Conservation (phyloP, 2,888 invertebrate species). For the Dastarcus helophoroides region DNA sequence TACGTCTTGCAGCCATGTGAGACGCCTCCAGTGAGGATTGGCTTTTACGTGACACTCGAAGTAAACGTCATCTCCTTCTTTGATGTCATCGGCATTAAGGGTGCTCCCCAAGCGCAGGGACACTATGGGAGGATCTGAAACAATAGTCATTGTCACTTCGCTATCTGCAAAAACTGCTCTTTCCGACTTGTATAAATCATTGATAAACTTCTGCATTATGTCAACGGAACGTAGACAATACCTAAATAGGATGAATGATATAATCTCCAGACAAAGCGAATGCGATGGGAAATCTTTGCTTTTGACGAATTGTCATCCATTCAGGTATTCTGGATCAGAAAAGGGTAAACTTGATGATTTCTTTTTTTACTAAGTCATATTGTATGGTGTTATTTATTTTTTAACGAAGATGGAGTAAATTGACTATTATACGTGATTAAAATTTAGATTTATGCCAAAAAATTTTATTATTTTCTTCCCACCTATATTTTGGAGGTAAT, state of each 20-base stretch:
- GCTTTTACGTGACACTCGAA: conserved; percentile 87
- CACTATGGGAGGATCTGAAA: conserved; percentile 76
- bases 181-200: conserved; percentile 28
- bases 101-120: conserved; percentile 72
- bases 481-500: too few relatives aligned
- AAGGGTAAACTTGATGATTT: too few relatives aligned
- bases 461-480: too few relatives aligned
- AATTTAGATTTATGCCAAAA: too few relatives aligned
- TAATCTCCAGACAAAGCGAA: too few relatives aligned
- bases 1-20: conserved; percentile 81
- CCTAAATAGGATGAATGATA: conserved; percentile 1
- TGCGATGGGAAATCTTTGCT: too few relatives aligned
- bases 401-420: too few relatives aligned
- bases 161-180: conserved; percentile 21
- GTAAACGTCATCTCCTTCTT: conserved; percentile 86
- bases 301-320: too few relatives aligned
- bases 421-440: too few relatives aligned
- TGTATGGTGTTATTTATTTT: too few relatives aligned
- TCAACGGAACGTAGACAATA: background rate
- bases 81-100: conserved; percentile 75
- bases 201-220: conserved; percentile 17
- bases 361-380: too few relatives aligned
- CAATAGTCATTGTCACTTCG: conserved; percentile 15
- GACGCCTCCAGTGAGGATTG: conserved; percentile 73
- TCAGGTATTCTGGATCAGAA: too few relatives aligned